Evolutionary conservation across 1,140 invertebrate genomes (phyloP).

Genomic region (Laodelphax striatellus): DNA sequence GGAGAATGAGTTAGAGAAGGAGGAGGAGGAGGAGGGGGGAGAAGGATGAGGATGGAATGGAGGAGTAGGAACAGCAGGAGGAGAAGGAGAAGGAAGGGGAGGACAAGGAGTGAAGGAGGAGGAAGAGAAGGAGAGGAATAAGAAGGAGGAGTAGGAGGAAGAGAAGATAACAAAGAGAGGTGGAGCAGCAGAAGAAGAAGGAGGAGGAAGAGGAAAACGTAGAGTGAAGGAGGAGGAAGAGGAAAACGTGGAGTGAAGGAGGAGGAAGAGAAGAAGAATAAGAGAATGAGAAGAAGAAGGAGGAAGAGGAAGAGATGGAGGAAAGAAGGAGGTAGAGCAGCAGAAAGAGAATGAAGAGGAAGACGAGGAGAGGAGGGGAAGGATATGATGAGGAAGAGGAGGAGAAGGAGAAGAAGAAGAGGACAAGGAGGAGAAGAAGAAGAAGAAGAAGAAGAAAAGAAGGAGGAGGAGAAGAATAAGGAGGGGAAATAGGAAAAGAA

Average conservation of each 20-base stretch:
- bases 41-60: background rate
- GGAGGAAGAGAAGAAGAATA: background rate
- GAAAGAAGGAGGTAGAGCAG: background rate
- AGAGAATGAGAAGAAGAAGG: background rate
- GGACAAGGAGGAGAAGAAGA: background rate
- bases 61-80: background rate
- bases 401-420: background rate
- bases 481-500: background rate
- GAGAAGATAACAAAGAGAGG: too few species aligned
- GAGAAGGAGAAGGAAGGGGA: background rate
- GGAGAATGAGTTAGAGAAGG: background rate
- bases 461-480: background rate
- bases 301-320: background rate
- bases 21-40: background rate
- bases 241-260: background rate
- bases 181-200: background rate
- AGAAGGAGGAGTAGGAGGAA: background rate
- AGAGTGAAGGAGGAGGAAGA: background rate
- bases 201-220: background rate
- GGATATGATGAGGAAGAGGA: background rate
- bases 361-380: background rate
- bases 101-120: background rate
- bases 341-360: background rate
- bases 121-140: too few species aligned
- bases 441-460: background rate